These are phyloP conservation scores for Chymomyza caudatula DNA, from an alignment of 2,888 invertebrate species.

Conservation along the genomic window DNA sequence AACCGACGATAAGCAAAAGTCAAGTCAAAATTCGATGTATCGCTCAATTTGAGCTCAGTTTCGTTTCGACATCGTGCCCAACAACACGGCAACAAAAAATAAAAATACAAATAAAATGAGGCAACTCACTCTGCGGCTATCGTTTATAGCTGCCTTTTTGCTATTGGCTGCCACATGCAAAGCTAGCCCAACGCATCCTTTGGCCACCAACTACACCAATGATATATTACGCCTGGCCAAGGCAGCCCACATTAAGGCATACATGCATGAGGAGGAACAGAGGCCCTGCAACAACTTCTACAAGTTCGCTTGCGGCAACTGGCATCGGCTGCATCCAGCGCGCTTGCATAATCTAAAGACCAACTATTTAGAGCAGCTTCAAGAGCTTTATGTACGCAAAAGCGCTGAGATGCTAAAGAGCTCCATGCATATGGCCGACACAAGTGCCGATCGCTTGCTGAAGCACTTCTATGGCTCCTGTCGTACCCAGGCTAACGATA, in stretches of 20 bases:
- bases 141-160: conserved; percentile 21
- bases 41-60: conserved; percentile 56
- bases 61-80: conserved; percentile 40
- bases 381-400: conserved; percentile 67
- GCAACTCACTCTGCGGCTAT: conserved; percentile 8
- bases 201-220: conserved; percentile 61
- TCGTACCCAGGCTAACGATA: conserved; percentile 45
- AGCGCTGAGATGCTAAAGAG: conserved; percentile 66
- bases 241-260: conserved; percentile 69
- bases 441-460: conserved; percentile 60
- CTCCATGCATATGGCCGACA: conserved; percentile 43
- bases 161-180: conserved; percentile 8
- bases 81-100: conserved; percentile 8
- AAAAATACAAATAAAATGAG: not conserved
- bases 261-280: conserved; percentile 51
- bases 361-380: conserved; percentile 67
- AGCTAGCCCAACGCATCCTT: conserved; percentile 28
- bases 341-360: conserved; percentile 45
- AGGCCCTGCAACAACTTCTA: conserved; percentile 72
- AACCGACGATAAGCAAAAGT: conserved; percentile 3
- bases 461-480: conserved; percentile 73
- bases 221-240: conserved; percentile 71
- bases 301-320: conserved; percentile 75
- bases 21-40: conserved; percentile 66
- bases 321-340: conserved; percentile 67